A percentile compares a stretch with the other conserved stretches of the same genome.
Evolutionary conservation across 2,888 invertebrate genomes (phyloP).

Genomic region (Drosophila kambysellisi): DNA sequence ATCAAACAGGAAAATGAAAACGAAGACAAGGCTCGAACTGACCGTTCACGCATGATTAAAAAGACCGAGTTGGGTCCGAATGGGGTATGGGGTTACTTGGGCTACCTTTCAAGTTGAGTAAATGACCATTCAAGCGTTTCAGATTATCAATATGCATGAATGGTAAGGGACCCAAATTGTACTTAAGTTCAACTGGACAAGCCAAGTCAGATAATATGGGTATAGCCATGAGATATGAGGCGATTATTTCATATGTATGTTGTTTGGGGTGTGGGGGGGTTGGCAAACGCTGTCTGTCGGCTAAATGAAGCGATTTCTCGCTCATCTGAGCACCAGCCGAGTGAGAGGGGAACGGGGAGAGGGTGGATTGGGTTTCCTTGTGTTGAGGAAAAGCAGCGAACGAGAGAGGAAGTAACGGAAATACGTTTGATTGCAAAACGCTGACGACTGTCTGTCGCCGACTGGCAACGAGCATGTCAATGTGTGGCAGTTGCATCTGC

Average conservation of each 20-base stretch:
- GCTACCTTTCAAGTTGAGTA: slow-evolving; percentile 78
- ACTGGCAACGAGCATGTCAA: slow-evolving; percentile 26
- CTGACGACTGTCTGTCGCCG: slow-evolving; percentile 12
- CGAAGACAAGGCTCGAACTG: slow-evolving; percentile 47
- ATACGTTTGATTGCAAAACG: slow-evolving; percentile 54
- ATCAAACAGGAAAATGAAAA: slow-evolving; percentile 47
- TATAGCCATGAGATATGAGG: slow-evolving; percentile 31
- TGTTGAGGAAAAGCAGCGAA: background rate
- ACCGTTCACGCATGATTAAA: slow-evolving; percentile 74
- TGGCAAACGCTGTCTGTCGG: slow-evolving; percentile 7
- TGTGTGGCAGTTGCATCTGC: slow-evolving; percentile 11
- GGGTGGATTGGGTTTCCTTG: background rate
- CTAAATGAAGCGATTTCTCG: slow-evolving; percentile 61
- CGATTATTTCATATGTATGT: slow-evolving; percentile 21
- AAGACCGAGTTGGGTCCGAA: slow-evolving; percentile 46
- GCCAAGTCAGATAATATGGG: slow-evolving; percentile 35
- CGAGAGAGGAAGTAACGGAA: slow-evolving; percentile 27
- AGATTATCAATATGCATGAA: slow-evolving; percentile 81
- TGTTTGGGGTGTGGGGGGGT: slow-evolving; percentile 5
- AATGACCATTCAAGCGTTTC: slow-evolving; percentile 80
- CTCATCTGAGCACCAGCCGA: slow-evolving; percentile 39
- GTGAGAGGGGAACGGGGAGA: background rate
- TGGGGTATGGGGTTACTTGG: slow-evolving; percentile 18
- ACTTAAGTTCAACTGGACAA: slow-evolving; percentile 61
- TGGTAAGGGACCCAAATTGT: slow-evolving; percentile 53